These are phyloP conservation scores for Lordiphosa mommai DNA, from an alignment of 1,140 invertebrate genomes.

Conservation along the genomic window DNA sequence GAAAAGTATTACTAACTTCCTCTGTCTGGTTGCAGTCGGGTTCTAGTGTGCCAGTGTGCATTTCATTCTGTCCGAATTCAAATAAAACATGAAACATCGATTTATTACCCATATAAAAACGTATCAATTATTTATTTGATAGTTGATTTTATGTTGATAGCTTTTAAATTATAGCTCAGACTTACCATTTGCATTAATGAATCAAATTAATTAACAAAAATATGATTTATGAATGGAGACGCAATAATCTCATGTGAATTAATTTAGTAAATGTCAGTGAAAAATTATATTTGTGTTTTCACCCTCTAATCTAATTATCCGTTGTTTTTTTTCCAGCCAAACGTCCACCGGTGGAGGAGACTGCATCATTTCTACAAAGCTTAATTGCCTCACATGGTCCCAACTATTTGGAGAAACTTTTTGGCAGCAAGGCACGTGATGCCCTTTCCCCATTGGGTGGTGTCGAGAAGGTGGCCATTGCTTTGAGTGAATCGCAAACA, in stretches of 20 bases:
- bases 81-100: not conserved
- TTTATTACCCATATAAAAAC: not conserved
- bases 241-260: slow-evolving; percentile 10
- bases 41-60: too few relatives aligned
- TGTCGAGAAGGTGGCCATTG: slow-evolving; percentile 95
- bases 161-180: not conserved
- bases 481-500: slow-evolving; percentile 96
- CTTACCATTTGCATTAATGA: slow-evolving; percentile 28
- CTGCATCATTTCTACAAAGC: slow-evolving; percentile 95
- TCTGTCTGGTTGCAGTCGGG: too few relatives aligned
- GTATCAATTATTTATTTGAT: slow-evolving; percentile 1
- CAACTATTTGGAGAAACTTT: slow-evolving; percentile 97
- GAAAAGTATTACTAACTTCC: too few relatives aligned
- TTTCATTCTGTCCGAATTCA: too few relatives aligned
- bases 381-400: slow-evolving; percentile 95
- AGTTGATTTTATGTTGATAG: not conserved
- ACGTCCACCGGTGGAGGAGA: slow-evolving; percentile 96
- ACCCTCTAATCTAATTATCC: slow-evolving; percentile 19
- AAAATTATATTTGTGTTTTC: not conserved
- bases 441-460: slow-evolving; percentile 93
- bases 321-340: slow-evolving; percentile 85
- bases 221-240: slow-evolving; percentile 22
- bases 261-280: slow-evolving; percentile 8
- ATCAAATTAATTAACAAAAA: slow-evolving; percentile 34
- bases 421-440: slow-evolving; percentile 95